Conservation (phyloP, 2,113 vertebrate genomes). For the Pimephales promelas region DNA sequence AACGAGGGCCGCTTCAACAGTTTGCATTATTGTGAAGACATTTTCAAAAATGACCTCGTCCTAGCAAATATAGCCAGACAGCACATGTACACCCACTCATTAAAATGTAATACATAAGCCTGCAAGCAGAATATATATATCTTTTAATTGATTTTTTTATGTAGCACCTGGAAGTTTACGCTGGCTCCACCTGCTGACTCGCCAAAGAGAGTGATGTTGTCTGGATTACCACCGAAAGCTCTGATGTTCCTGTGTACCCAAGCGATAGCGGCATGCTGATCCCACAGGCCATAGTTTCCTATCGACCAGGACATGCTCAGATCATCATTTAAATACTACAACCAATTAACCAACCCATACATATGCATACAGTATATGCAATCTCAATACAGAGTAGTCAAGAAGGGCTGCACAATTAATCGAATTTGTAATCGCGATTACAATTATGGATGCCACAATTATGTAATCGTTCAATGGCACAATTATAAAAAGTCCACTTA, state of each 20-base stretch:
- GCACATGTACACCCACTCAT: no score
- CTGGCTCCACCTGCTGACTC: slow-evolving; percentile 87
- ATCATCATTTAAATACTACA: neutral
- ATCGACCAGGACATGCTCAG: neutral
- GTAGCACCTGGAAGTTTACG: slow-evolving; percentile 85
- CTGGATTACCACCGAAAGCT: slow-evolving; percentile 87
- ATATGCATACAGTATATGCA: no score
- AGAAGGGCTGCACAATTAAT: no score
- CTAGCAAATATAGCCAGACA: no score
- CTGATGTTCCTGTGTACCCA: slow-evolving; percentile 96
- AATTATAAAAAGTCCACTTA: no score
- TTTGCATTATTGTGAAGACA: no score
- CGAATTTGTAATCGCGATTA: no score
- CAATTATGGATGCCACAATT: no score
- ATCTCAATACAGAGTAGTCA: no score
- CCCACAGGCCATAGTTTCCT: slow-evolving; percentile 94
- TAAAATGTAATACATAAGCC: neutral
- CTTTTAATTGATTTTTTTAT: neutral
- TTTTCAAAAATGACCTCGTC: no score
- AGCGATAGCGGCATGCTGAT: slow-evolving; percentile 92
- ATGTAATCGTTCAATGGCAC: no score
- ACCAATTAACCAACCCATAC: no score
- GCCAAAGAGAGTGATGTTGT: slow-evolving; percentile 91
- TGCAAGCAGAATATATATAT: neutral
- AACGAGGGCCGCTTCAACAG: neutral